Evolutionary conservation across 1,140 invertebrate genomes (phyloP).

Genomic region (Bombus turneri): DNA sequence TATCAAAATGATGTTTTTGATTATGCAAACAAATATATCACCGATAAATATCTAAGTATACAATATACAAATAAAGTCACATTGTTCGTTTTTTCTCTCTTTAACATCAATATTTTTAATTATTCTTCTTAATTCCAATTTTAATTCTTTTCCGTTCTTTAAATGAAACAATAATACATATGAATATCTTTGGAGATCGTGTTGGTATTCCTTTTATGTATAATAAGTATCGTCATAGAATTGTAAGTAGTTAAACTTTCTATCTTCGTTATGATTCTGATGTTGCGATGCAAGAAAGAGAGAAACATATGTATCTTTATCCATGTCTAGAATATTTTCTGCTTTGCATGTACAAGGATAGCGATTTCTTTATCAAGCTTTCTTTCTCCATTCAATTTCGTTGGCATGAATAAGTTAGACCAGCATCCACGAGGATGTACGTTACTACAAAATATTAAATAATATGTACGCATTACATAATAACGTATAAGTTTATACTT

Average conservation of each 20-base stretch:
- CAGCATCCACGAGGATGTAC: neutral
- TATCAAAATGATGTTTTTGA: neutral
- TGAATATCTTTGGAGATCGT: neutral
- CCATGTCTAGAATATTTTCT: neutral
- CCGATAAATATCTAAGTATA: neutral
- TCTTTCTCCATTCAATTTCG: constrained; percentile 1
- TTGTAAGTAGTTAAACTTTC: neutral
- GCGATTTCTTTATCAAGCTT: neutral
- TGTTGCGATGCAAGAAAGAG: too few species aligned
- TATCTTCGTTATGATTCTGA: neutral
- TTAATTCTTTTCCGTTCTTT: too few species aligned
- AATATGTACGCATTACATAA: neutral
- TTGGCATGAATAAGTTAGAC: neutral
- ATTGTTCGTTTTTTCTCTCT: neutral
- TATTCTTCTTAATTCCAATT: too few species aligned
- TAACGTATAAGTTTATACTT: neutral
- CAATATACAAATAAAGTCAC: neutral
- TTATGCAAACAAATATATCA: neutral
- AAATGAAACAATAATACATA: neutral
- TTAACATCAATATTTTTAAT: neutral
- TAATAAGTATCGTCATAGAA: neutral
- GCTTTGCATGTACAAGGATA: neutral
- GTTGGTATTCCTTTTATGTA: neutral
- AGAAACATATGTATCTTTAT: neutral
- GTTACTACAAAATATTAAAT: constrained; percentile 8